Conservation (phyloP, 1,140 invertebrate genomes). For the Pogonus chalceus region DNA sequence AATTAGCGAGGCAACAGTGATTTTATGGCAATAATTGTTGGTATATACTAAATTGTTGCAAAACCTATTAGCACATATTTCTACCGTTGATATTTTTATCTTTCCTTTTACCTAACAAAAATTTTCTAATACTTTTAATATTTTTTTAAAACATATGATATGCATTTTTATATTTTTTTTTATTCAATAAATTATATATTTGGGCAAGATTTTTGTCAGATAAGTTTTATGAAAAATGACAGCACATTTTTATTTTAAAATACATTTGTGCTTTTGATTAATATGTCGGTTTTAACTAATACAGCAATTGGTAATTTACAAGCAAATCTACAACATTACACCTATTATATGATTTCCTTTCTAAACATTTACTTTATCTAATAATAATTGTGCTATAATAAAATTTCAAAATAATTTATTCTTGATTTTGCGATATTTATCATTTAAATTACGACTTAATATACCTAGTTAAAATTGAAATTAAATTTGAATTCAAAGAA, state of each 20-base stretch:
- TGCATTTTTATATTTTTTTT: not conserved
- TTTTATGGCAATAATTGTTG: not conserved
- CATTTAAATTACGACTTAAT: too few relatives aligned
- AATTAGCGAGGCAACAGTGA: slow-evolving; percentile 3
- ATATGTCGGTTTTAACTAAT: not conserved
- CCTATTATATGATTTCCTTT: not conserved
- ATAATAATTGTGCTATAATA: not conserved
- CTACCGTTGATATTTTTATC: too few relatives aligned
- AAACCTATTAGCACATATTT: too few relatives aligned
- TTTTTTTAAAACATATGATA: not conserved
- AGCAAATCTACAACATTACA: not conserved
- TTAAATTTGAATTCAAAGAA: too few relatives aligned
- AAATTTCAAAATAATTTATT: not conserved
- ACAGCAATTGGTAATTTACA: not conserved
- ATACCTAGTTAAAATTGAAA: too few relatives aligned
- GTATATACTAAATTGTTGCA: too few relatives aligned
- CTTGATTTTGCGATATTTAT: not conserved
- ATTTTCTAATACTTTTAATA: too few relatives aligned
- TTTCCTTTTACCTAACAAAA: too few relatives aligned
- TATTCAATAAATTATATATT: not conserved
- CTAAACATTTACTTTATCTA: not conserved
- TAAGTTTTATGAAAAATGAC: slow-evolving; percentile 7
- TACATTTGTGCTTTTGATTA: not conserved
- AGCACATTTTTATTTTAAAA: not conserved
- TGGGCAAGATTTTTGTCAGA: too few relatives aligned